Conservation (phyloP, 1,140 invertebrate genomes). For the Gonatopus flavifemur region DNA sequence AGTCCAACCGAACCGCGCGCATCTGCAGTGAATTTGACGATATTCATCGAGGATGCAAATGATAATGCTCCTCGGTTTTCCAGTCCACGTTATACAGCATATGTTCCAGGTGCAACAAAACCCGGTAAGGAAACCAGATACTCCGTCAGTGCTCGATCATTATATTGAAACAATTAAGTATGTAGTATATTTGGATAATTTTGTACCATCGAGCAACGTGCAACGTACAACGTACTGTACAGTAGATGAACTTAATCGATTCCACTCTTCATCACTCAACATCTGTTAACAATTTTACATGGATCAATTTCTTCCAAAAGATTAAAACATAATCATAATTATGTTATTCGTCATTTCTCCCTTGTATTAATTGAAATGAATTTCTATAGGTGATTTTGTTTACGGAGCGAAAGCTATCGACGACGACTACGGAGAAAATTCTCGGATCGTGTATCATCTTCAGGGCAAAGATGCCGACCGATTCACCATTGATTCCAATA, state of each 20-base stretch:
- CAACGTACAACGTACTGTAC: no score
- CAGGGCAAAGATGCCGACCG: slow-evolving; percentile 74
- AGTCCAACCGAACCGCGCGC: slow-evolving; percentile 79
- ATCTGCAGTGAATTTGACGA: slow-evolving; percentile 78
- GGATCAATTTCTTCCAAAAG: no score
- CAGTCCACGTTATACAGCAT: slow-evolving; percentile 70
- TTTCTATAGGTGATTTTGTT: slow-evolving; percentile 70
- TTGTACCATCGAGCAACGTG: no score
- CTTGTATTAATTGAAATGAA: not conserved
- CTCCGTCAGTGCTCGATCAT: no score
- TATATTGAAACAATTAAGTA: no score
- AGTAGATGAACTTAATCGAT: no score
- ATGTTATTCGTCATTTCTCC: not conserved
- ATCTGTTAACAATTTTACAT: no score
- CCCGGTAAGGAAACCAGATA: slow-evolving; percentile 66
- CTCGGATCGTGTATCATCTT: slow-evolving; percentile 75
- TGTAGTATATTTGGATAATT: no score
- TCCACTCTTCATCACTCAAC: no score
- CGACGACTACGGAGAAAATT: slow-evolving; percentile 77
- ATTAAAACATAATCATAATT: no score
- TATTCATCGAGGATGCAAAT: slow-evolving; percentile 80
- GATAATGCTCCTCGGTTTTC: slow-evolving; percentile 84
- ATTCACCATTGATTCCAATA: slow-evolving; percentile 76
- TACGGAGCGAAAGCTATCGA: slow-evolving; percentile 84
- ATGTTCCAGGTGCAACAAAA: slow-evolving; percentile 76